phyloP scores from a whole-genome alignment of 2,113 vertebrate genomes.

The Procavia capensis region DNA sequence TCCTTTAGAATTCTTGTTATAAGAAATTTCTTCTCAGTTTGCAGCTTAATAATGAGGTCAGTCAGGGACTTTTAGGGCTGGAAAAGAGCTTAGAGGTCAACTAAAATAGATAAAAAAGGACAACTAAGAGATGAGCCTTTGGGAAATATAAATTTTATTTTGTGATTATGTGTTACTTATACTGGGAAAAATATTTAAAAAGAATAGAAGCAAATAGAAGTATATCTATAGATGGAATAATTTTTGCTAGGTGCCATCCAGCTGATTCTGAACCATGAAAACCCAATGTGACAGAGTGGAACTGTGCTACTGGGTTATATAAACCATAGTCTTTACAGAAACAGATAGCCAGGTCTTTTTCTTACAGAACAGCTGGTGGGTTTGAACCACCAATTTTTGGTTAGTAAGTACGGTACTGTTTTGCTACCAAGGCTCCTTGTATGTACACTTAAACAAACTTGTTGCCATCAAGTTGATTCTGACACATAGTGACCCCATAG shows the following conservation, averaged over 20 bases:
- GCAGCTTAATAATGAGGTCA: conserved; percentile 15
- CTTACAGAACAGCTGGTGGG: neutral
- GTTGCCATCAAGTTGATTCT: too few relatives aligned
- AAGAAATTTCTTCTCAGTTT: conserved; percentile 29
- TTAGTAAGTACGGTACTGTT: neutral
- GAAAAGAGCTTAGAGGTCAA: conserved; percentile 39
- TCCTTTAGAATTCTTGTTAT: conserved; percentile 46
- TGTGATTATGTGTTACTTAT: conserved; percentile 7
- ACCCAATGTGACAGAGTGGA: too few relatives aligned
- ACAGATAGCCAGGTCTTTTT: neutral
- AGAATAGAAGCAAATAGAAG: neutral
- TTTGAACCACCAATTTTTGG: neutral
- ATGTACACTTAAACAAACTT: neutral
- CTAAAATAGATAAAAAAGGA: conserved; percentile 3
- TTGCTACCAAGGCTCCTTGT: neutral
- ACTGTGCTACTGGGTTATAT: too few relatives aligned
- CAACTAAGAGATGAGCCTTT: neutral
- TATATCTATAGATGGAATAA: neutral
- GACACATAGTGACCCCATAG: too few relatives aligned
- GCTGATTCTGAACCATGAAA: too few relatives aligned
- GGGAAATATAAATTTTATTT: conserved; percentile 18
- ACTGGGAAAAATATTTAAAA: neutral
- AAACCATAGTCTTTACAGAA: neutral
- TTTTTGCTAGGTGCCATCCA: too few relatives aligned
- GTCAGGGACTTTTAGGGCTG: neutral